Base-by-base conservation (phyloP, 2,113 vertebrate species). In the Canis aureus region DNA sequence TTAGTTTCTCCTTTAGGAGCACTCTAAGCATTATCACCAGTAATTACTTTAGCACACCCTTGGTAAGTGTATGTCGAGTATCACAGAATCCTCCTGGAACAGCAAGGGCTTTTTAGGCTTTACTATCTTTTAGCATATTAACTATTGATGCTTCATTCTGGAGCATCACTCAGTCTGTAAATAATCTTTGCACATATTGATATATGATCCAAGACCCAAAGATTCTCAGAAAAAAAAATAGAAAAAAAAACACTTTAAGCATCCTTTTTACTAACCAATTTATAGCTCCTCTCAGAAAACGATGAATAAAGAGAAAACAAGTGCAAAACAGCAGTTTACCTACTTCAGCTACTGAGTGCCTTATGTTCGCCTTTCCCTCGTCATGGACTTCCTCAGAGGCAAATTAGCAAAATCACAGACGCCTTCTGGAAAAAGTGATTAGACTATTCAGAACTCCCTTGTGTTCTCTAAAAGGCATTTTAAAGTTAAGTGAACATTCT, bases 401-500 rank as follows among this genome's bases (percentile, higher is more conserved):
- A 94, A 97, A 97, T 95, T 92, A 97, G 49, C 20, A 88, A 78
- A 55, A 35, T 96, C 93, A 87, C 94, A 97, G 94, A 94, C 96
- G 74, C 78, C 95, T 97, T 95, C 96, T 97, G 94, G 90, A 86
- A 81, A 84, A 97, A 98, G 80, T 97, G 91, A 98, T 98, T 96
- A 97, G 59, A 97, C 89, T 71, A 35, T 95, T 96, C 92, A 96
- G 67, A 93, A 35, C 38, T 98, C 80, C 90, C 89, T 89, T 96
- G 89, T 95, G 88, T 96, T 94, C 92, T 73, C 97, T 96, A 97
- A 98, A 95, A 98, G 35, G 80, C 96, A 95, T 95, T 97, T 82
- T 95, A 82, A 71, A 97, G 89, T 87, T 89, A 91, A 96, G 93
- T 91, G 98, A 98, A 81, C 98, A 93, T 94, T 79, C 94, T 76